Base-by-base conservation (phyloP, 2,888 invertebrate species). In the Phragmatobia fuliginosa region DNA sequence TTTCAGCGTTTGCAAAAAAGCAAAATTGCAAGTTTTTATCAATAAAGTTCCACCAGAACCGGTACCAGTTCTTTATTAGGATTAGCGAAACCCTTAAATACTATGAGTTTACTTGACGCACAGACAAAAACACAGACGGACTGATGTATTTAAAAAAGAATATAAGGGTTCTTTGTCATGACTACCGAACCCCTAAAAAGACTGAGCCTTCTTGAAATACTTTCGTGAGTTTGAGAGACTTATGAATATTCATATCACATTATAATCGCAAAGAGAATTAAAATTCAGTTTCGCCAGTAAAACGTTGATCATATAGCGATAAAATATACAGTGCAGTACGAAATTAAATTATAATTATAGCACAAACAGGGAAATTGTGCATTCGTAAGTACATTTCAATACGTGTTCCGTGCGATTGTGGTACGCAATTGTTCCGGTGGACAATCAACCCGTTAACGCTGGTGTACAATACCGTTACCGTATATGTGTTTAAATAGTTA, bases 351-450 rank as follows among this genome's bases (percentile, higher is more conserved):
- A 60, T 49, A 68, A 68, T 68, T 64, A 64, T 60, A 16, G 45
- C 14, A 59, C 56, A 63, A 76, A 80, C 69, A 56, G 62, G 38
- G 66, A 69, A 63, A 80, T 80, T 79, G 68, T 72, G 71, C 73
- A 70, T 41, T 45, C 67, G 69, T 72, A 70, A 70, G 69, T 65
- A 59, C 59, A 59, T 67, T 74, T 66, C 68, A 36, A 68, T 70
- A 65, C 33, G 68, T 68, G 71, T 70, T 69, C 68, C 65, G 67
- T 70, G 56, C 73, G 62, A 66, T 81, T 80, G 81, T 72, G 80
- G 81, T 75, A 45, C 28, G 52, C 62, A 33, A 81, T 77, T 77
- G 79, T 77, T 79, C 73, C 66, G 45, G 31, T 32, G 65, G 66
- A 78, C 81, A 73, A 80, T 77, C 77, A 62, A 56, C 68, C 33